Evolutionary conservation across 1,140 invertebrate species (phyloP).

Genomic region (Anoplolepis gracilipes): DNA sequence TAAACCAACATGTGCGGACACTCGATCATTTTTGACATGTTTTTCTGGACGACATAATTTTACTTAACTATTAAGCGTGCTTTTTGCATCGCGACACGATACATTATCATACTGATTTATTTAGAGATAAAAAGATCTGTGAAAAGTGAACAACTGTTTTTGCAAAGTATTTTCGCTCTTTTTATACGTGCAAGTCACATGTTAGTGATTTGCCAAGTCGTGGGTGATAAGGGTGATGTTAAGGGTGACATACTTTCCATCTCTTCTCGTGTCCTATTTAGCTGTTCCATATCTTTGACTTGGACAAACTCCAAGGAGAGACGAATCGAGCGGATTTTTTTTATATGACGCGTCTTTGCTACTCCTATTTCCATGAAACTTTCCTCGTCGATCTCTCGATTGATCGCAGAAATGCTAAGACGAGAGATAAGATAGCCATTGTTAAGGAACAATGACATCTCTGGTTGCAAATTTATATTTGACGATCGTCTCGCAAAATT

Average conservation of each 20-base stretch:
- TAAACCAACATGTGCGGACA: background rate
- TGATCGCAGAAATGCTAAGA: background rate
- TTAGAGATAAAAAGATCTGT: background rate
- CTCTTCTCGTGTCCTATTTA: background rate
- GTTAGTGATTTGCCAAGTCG: constrained; percentile 15
- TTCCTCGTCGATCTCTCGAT: background rate
- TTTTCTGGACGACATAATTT: background rate
- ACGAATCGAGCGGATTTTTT: background rate
- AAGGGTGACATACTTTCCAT: background rate
- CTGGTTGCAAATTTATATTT: background rate
- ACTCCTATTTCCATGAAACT: background rate
- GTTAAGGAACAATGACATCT: background rate
- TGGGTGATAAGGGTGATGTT: constrained; percentile 1
- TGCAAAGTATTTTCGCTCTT: background rate
- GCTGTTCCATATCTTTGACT: constrained; percentile 1
- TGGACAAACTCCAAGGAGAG: background rate
- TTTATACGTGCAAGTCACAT: background rate
- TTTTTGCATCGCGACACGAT: background rate
- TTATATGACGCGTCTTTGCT: background rate
- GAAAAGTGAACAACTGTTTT: background rate
- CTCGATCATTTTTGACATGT: background rate
- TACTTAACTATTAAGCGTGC: background rate
- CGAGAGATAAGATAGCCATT: background rate
- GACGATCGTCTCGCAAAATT: background rate
- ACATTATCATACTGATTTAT: background rate